Evolutionary conservation across 2,113 vertebrate species (phyloP), one percentile per base, ranked within the genome.

Genomic region (Oostethus manadensis): DNA sequence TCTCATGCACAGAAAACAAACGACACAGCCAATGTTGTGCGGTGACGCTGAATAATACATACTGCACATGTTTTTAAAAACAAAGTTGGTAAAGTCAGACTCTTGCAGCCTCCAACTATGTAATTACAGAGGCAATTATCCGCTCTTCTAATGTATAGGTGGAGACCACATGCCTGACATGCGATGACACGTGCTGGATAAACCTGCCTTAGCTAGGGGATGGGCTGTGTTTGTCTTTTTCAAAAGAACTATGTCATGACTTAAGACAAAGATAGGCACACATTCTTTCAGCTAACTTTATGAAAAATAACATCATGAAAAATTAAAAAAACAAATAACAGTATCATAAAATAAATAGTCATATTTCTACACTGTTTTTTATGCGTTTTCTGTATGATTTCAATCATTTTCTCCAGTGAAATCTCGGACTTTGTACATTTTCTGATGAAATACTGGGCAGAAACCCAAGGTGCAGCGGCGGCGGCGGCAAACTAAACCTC

Each of bases 81-180:
- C 4, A 33, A 4, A 53, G n/a, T 59, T 0, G 48, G 42, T 48
- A 67, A 0, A 15, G 42, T 14, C 46, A 68, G 63, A 72, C 56
- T 18, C 29, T 3, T 16, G 66, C 62, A 76, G 59, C 53, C 44
- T 60, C 58, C 54, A 61, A 73, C 81, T 80, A 76, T 62, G 50
- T 66, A 77, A 72, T 81, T 77, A 69, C 48, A 65, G 44, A 56
- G 29, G 53, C 66, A 66, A 66, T 74, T 68, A 73, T 68, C 21
- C 57, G 16, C 15, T 64, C 46, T 56, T 47, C 40, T 54, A 38
- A 51, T 58, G 44, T 55, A 22, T 50, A 71, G 66, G 71, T 49
- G 77, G 73, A 80, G 57, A 72, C 63, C 58, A 49, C 46, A 73
- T 74, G 57, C 40, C 70, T 59, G 33, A 20, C 79, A 74, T 74